Evolutionary conservation across 2,888 invertebrate species (phyloP), one percentile per base, ranked within the genome.

Genomic region (Stenotaenia linearis): DNA sequence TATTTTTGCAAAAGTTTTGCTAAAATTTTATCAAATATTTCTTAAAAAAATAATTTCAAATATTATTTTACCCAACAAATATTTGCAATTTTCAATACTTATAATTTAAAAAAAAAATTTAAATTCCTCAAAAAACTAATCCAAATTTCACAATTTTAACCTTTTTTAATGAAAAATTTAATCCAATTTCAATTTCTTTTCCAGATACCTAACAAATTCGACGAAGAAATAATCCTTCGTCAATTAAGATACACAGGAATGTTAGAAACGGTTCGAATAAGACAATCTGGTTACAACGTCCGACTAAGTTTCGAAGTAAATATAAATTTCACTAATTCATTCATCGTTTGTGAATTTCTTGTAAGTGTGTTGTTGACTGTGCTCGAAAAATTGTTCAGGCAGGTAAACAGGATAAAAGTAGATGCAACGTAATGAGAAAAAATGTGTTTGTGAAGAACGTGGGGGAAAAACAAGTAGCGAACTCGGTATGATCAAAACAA

Each of bases 281-380:
- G 97, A 77, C 95, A 96, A 85, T 96, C 97, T 1, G 97, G 97
- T 1, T 98, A 97, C 88, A 96, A 96, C 86, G 96, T 97, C 81
- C 90, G 97, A 40, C 90, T 97, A 40, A 93, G 94, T 0, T 97
- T 96, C 86, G 95, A 96, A 82, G 87, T 87, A 81, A 77, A 45
- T 23, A 61, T 25, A 15, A 23, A 23, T 25, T 25, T n/a, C n/a
- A n/a, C n/a, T n/a, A n/a, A n/a, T n/a, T n/a, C n/a, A n/a, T n/a
- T n/a, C n/a, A n/a, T n/a, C n/a, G n/a, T n/a, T n/a, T n/a, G n/a
- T n/a, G n/a, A n/a, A n/a, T 74, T 32, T 32, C 9, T 32, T 32
- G 32, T 32, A 12, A 15, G 45, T 61, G 21, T 25, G 23, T 61
- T 25, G 61, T 23, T 23, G n/a, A 45, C n/a, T 18, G 45, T 45